phyloP scores from a whole-genome alignment of 2,888 invertebrate species.

The Drosophila pseudotakahashii region DNA sequence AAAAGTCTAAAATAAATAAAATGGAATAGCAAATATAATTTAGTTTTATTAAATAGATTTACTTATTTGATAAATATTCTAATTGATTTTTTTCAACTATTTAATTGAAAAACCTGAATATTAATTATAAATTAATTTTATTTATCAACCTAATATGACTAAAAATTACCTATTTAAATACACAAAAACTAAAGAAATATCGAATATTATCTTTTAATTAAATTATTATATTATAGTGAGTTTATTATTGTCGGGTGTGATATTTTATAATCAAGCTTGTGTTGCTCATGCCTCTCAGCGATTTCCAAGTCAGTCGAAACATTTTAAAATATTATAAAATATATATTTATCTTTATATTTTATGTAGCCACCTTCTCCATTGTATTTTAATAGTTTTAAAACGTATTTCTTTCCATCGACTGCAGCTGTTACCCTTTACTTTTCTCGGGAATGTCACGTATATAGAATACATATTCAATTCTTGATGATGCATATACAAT shows the following conservation, averaged over 20 bases:
- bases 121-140: no score
- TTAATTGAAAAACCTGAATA: no score
- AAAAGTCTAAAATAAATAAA: no score
- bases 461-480: conserved; percentile 33
- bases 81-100: no score
- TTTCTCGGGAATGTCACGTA: conserved; percentile 43
- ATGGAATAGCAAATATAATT: neutral
- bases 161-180: no score
- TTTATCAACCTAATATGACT: no score
- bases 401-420: conserved; percentile 25
- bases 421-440: conserved; percentile 71
- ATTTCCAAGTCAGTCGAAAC: neutral
- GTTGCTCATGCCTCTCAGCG: no score
- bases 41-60: no score
- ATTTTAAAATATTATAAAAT: neutral
- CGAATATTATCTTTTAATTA: neutral
- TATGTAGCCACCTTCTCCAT: neutral
- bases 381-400: conserved; percentile 16
- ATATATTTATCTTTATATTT: neutral
- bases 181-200: no score
- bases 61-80: no score
- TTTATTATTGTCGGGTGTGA: neutral
- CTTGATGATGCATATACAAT: conserved; percentile 67
- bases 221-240: no score
- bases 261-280: neutral